Evolutionary conservation across 2,797 vertebrate species (phyloP), one percentile per base, ranked within the genome.

Genomic region (Siniperca scherzeri): DNA sequence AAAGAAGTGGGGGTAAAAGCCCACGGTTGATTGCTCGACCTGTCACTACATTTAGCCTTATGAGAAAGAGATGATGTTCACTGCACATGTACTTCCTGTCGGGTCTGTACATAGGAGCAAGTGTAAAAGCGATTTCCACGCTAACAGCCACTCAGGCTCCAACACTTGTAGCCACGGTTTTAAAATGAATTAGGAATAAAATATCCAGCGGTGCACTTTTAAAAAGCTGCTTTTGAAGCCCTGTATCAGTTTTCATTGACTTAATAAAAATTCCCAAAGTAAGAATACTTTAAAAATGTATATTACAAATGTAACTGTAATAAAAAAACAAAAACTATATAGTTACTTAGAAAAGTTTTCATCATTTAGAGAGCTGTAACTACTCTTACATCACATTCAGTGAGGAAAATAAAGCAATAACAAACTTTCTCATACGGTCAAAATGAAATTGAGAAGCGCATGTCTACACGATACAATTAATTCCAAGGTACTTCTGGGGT

Each of bases 21-120:
- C 77, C 90, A 93, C 61, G 92, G 92, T 95, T 93, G 92, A 90
- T 80, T 79, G 93, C 93, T 94, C 94, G 91, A 93, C 74, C 78
- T 88, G 88, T 87, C 80, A 87, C 91, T 90, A 77, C 87, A 91
- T 93, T 92, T 89, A 92, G 91, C 91, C 84, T 83, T 25, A 80
- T 90, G 91, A 91, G 89, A 94, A 88, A 84, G 81, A 91, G 77
- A 78, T 84, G 80, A 90, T 90, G 81, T 86, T 92, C 82, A 73
- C 80, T 85, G 85, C 88, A 92, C 85, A 83, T 89, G 84, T 66
- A 89, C 90, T 95, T 94, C 94, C 94, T 94, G 94, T 85, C 77
- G 42, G 48, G 65, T 84, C 80, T 87, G 60, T 78, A 76, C 86
- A 91, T 48, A n/a, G 82, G 77, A 88, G 81, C 65, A 48, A 82